phyloP scores from a whole-genome alignment of 2,113 vertebrate species.

The Tichodroma muraria region DNA sequence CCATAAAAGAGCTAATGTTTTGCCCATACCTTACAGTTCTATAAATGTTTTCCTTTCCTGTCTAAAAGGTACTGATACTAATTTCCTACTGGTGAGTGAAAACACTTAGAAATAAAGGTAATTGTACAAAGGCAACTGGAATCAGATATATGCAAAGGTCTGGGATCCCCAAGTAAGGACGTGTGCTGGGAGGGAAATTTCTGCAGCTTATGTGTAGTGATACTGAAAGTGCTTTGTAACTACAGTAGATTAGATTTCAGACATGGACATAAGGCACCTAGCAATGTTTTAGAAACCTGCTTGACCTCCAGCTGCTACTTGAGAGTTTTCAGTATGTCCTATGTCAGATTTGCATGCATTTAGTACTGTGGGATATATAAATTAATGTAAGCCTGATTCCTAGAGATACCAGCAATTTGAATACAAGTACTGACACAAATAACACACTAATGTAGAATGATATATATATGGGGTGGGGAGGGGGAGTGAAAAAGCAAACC shows the following conservation, averaged over 20 bases:
- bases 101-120: neutral
- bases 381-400: neutral
- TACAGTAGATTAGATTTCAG: neutral
- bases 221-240: neutral
- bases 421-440: neutral
- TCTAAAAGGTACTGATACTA: neutral
- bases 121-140: neutral
- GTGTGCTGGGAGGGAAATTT: neutral
- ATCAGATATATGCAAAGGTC: neutral
- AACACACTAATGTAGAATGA: neutral
- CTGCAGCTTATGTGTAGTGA: neutral
- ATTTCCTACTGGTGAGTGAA: neutral
- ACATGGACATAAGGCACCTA: neutral
- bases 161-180: neutral
- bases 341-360: neutral
- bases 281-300: neutral
- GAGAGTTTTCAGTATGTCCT: neutral
- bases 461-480: no score
- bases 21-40: neutral
- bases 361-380: neutral
- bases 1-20: neutral
- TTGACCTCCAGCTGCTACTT: neutral
- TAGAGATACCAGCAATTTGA: neutral
- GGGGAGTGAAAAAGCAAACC: neutral
- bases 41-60: neutral